Percentiles rank a stretch among this genome's conserved stretches.
Conservation (phyloP, 2,113 vertebrate genomes). For the Salminus brasiliensis region DNA sequence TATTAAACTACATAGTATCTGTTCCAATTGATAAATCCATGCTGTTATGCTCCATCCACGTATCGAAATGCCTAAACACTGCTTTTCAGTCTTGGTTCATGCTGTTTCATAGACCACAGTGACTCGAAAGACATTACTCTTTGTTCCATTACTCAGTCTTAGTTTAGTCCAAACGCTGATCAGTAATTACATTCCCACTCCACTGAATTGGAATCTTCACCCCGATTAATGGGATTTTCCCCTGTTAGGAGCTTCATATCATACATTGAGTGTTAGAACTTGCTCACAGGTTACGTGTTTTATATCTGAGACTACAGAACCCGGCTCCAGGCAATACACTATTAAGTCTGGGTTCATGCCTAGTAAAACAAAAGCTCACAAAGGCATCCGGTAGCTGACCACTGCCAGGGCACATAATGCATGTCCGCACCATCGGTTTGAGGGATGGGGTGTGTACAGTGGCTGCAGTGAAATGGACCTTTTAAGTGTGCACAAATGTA, state of each 20-base stretch:
- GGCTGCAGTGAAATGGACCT: conserved; percentile 31
- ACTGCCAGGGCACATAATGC: background rate
- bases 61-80: too few relatives aligned
- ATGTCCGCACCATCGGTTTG: background rate
- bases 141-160: background rate
- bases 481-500: conserved; percentile 57
- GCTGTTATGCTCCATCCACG: too few relatives aligned
- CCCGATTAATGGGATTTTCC: conserved; percentile 10
- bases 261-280: conserved; percentile 5
- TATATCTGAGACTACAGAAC: background rate
- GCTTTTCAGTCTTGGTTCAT: too few relatives aligned
- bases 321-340: background rate
- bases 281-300: background rate
- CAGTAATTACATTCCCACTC: background rate
- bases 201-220: background rate
- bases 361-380: conserved; percentile 5
- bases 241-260: background rate
- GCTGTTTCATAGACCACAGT: too few relatives aligned
- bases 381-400: background rate
- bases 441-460: conserved; percentile 24
- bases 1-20: background rate
- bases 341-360: background rate
- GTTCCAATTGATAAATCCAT: too few relatives aligned
- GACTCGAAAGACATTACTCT: background rate
- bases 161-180: background rate